Conservation (phyloP, 1,140 invertebrate species). For the Varroa destructor region DNA sequence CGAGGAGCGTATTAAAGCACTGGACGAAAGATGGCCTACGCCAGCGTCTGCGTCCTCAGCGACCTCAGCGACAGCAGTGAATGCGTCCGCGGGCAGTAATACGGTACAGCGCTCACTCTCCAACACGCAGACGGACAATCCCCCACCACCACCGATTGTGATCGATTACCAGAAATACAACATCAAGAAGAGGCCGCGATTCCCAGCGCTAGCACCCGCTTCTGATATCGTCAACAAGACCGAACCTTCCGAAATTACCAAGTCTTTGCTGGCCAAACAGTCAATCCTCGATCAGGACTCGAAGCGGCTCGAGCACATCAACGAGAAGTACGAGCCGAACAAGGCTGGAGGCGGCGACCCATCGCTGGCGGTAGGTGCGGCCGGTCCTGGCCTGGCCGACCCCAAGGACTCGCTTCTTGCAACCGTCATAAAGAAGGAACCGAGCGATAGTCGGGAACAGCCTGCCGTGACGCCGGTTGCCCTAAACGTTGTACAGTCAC, state of each 20-base stretch:
- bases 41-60: constrained; percentile 29
- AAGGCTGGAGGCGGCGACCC: constrained; percentile 36
- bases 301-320: constrained; percentile 72
- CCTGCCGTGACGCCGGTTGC: not conserved
- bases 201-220: constrained; percentile 31
- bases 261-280: constrained; percentile 72
- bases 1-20: constrained; percentile 68
- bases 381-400: constrained; percentile 33
- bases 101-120: constrained; percentile 32
- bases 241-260: constrained; percentile 81
- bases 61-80: constrained; percentile 6
- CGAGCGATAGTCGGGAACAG: not conserved
- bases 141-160: constrained; percentile 40
- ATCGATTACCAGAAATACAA: constrained; percentile 47
- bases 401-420: constrained; percentile 34
- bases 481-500: not conserved
- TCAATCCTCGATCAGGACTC: constrained; percentile 92
- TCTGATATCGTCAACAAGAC: constrained; percentile 44
- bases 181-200: constrained; percentile 41
- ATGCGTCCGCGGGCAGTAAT: constrained; percentile 2
- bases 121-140: constrained; percentile 43
- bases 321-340: constrained; percentile 66
- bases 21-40: constrained; percentile 64
- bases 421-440: constrained; percentile 32
- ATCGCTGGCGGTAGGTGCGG: not conserved